These are phyloP conservation scores for Eueides isabella DNA, from an alignment of 1,140 invertebrate genomes.

Conservation along the genomic window DNA sequence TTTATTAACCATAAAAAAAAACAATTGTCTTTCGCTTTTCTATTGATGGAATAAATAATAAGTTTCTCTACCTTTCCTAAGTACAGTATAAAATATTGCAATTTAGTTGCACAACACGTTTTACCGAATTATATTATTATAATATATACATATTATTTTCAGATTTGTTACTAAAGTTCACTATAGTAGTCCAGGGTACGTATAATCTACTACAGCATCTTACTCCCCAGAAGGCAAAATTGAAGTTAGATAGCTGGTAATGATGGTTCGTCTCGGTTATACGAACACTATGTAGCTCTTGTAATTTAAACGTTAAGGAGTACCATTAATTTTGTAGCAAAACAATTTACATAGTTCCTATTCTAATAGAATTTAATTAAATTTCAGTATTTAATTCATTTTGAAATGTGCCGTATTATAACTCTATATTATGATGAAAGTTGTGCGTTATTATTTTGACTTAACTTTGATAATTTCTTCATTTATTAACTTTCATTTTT, in stretches of 20 bases:
- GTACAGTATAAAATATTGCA: neutral
- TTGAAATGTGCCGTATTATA: too few relatives aligned
- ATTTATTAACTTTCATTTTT: conserved; percentile 1
- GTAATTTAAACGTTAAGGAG: neutral
- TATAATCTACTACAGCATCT: conserved; percentile 1
- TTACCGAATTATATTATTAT: neutral
- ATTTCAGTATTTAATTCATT: too few relatives aligned
- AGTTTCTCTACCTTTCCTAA: neutral
- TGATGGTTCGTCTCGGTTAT: conserved; percentile 25
- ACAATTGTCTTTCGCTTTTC: neutral
- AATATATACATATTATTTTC: neutral
- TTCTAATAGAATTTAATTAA: too few relatives aligned
- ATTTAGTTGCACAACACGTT: neutral
- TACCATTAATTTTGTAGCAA: neutral
- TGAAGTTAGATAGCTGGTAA: conserved; percentile 43
- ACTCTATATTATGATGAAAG: neutral
- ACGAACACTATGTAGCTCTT: neutral
- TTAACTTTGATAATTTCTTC: neutral
- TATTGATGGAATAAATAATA: neutral
- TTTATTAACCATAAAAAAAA: conserved; percentile 5
- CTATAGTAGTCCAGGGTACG: neutral
- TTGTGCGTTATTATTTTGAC: neutral
- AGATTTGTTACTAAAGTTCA: conserved; percentile 2
- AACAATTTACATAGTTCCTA: neutral
- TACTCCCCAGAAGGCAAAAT: conserved; percentile 42